Conservation (phyloP, 2,113 vertebrate species). For the Osmerus mordax region DNA sequence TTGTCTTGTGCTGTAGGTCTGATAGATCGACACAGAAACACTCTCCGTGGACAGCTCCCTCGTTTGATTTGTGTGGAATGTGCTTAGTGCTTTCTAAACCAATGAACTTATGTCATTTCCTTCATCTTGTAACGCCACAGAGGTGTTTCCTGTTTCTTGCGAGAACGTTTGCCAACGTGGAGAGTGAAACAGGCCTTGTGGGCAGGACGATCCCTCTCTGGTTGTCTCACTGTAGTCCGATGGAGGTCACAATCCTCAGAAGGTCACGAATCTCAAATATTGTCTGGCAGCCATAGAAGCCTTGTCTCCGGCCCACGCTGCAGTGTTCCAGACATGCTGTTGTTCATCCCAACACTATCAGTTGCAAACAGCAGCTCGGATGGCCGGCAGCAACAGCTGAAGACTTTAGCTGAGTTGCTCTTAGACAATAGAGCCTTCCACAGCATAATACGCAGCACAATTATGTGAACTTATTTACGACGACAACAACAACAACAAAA, state of each 20-base stretch:
- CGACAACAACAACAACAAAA: slow-evolving; percentile 69
- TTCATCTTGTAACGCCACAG: not conserved
- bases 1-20: not conserved
- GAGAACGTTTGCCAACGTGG: slow-evolving; percentile 19
- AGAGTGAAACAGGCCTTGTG: not conserved
- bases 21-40: not conserved
- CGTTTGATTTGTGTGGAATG: slow-evolving; percentile 6
- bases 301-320: slow-evolving; percentile 38
- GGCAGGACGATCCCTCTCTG: not conserved
- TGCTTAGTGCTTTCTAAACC: not conserved
- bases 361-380: slow-evolving; percentile 59
- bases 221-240: slow-evolving; percentile 21
- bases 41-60: not conserved
- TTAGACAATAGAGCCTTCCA: slow-evolving; percentile 53
- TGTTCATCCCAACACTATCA: slow-evolving; percentile 67
- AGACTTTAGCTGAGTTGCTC: slow-evolving; percentile 68
- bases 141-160: not conserved
- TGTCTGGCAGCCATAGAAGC: slow-evolving; percentile 48
- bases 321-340: slow-evolving; percentile 39
- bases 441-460: slow-evolving; percentile 62
- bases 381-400: slow-evolving; percentile 67
- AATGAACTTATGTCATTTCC: not conserved
- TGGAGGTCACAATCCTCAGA: slow-evolving; percentile 46
- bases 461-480: slow-evolving; percentile 69
- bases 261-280: slow-evolving; percentile 53